Conservation (phyloP, 2,113 vertebrate species). For the Rhagologus leucostigma region DNA sequence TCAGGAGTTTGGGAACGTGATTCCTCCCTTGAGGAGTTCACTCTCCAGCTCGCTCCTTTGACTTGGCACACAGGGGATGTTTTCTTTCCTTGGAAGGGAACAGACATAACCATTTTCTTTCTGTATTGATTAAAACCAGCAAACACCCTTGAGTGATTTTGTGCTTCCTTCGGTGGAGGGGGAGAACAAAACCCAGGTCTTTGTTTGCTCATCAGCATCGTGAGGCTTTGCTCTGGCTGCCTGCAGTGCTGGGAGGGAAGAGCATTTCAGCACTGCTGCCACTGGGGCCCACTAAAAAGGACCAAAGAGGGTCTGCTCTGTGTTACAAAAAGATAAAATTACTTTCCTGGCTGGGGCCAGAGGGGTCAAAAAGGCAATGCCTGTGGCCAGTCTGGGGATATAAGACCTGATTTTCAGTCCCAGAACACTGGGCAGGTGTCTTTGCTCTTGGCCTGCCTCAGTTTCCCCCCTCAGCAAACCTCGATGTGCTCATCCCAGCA, state of each 20-base stretch:
- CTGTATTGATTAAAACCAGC: constrained; percentile 1
- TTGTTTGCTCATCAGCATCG: background rate
- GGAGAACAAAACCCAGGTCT: background rate
- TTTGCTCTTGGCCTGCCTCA: background rate
- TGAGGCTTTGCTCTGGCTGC: background rate
- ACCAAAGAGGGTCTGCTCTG: background rate
- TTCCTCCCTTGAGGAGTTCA: background rate
- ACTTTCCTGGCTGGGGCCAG: background rate
- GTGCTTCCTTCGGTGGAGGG: background rate
- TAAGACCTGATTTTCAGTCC: background rate
- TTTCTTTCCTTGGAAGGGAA: background rate
- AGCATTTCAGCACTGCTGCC: background rate
- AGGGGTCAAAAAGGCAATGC: background rate
- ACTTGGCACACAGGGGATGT: background rate
- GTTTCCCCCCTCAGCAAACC: background rate
- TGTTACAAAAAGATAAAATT: background rate
- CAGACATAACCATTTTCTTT: background rate
- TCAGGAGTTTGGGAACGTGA: background rate
- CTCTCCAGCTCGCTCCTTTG: background rate
- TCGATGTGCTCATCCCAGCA: background rate
- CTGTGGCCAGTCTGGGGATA: background rate
- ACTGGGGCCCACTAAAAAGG: background rate
- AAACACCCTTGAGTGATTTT: background rate
- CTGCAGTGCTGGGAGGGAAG: background rate
- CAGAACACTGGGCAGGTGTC: background rate